These are phyloP conservation scores for Chauna torquata DNA, from an alignment of 2,113 vertebrate genomes.

Conservation along the genomic window DNA sequence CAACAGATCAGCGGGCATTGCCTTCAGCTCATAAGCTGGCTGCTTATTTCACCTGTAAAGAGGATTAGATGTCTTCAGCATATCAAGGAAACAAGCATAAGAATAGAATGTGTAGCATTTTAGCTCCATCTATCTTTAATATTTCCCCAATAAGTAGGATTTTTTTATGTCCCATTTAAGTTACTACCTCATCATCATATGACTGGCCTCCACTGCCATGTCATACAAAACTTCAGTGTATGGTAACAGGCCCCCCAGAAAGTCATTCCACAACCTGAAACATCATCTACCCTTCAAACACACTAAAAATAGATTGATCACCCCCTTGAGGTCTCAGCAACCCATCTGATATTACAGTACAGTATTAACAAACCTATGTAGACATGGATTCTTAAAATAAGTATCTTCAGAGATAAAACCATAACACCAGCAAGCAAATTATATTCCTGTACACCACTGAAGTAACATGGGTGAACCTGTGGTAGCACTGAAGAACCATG, in stretches of 20 bases:
- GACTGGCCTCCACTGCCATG: slow-evolving; percentile 55
- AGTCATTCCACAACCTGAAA: slow-evolving; percentile 76
- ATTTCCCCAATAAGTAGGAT: slow-evolving; percentile 3
- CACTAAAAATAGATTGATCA: slow-evolving; percentile 77
- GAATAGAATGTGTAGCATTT: background rate
- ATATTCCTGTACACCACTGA: background rate
- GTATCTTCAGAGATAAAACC: slow-evolving; percentile 65
- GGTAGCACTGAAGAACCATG: slow-evolving; percentile 1
- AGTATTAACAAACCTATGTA: slow-evolving; percentile 72
- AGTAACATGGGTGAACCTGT: background rate
- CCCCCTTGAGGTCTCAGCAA: slow-evolving; percentile 70
- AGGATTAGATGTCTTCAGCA: slow-evolving; percentile 32
- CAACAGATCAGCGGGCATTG: slow-evolving; percentile 50
- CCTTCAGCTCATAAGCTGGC: slow-evolving; percentile 35
- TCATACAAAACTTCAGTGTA: slow-evolving; percentile 59
- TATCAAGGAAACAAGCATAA: slow-evolving; percentile 32
- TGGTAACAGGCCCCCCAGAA: slow-evolving; percentile 67
- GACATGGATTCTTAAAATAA: slow-evolving; percentile 74
- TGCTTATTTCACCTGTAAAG: slow-evolving; percentile 58
- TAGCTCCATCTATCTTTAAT: slow-evolving; percentile 34
- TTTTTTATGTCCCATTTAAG: slow-evolving; percentile 53
- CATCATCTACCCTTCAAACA: slow-evolving; percentile 73
- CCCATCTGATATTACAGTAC: slow-evolving; percentile 76
- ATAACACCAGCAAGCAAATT: slow-evolving; percentile 44
- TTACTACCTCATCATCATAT: slow-evolving; percentile 64